Conservation (phyloP, 2,113 vertebrate species). For the Oxygymnocypris stewartii region DNA sequence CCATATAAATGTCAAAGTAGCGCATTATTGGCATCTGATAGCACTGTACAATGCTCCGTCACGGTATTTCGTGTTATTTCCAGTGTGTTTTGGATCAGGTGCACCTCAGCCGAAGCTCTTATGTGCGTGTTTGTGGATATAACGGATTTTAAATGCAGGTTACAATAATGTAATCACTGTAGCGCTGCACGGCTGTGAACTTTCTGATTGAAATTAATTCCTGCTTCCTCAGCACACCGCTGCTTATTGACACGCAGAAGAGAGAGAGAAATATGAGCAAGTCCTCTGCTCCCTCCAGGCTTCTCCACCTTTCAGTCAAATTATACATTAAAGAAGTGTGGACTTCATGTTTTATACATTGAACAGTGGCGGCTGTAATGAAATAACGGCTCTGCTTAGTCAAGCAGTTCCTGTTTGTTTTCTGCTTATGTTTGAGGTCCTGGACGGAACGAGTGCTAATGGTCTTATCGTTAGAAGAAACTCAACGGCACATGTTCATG, state of each 20-base stretch:
- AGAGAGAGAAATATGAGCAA: constrained; percentile 44
- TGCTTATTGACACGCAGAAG: constrained; percentile 48
- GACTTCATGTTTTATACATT: constrained; percentile 79
- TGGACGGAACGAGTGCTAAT: constrained; percentile 58
- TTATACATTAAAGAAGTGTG: constrained; percentile 65
- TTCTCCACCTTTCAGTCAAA: constrained; percentile 66
- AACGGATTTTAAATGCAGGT: constrained; percentile 53
- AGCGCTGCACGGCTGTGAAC: constrained; percentile 59
- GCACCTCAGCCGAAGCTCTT: background rate
- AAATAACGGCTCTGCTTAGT: constrained; percentile 72
- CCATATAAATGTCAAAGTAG: background rate
- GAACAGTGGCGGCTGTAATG: constrained; percentile 65
- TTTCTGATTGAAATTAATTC: constrained; percentile 77
- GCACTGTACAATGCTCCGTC: background rate
- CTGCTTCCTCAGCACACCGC: constrained; percentile 74
- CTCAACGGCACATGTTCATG: background rate
- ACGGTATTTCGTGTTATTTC: background rate
- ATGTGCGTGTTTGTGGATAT: constrained; percentile 31
- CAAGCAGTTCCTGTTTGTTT: constrained; percentile 62
- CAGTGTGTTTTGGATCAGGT: constrained; percentile 37
- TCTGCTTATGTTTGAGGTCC: constrained; percentile 43
- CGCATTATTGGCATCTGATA: background rate
- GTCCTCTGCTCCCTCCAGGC: constrained; percentile 56
- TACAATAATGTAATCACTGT: constrained; percentile 64
- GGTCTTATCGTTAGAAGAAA: constrained; percentile 54